Evolutionary conservation across 2,888 invertebrate genomes (phyloP).

Genomic region (Hofmannophila pseudospretella): DNA sequence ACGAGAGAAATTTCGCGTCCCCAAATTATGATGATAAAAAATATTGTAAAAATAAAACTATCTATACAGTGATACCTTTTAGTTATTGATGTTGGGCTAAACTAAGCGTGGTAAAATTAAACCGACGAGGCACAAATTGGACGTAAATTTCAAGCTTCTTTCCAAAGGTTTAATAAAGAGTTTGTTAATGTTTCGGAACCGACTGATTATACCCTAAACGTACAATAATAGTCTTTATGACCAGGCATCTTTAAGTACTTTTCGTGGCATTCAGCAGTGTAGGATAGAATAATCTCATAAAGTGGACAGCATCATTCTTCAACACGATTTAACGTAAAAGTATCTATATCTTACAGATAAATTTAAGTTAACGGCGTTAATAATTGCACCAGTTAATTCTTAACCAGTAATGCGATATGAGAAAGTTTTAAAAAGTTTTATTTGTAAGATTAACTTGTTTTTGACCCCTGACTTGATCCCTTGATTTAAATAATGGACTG

Average conservation of each 20-base stretch:
- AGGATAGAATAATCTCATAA: conserved; percentile 22
- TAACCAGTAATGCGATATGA: conserved; percentile 1
- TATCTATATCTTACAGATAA: conserved; percentile 38
- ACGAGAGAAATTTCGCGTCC: too few species aligned
- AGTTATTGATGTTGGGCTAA: too few species aligned
- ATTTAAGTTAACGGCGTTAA: conserved; percentile 30
- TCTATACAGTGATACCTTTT: too few species aligned
- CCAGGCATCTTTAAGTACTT: conserved; percentile 11
- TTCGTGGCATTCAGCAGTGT: conserved; percentile 10
- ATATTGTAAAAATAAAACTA: too few species aligned
- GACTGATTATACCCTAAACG: conserved; percentile 16
- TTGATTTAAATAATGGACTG: conserved; percentile 4
- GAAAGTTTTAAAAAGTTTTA: conserved; percentile 4
- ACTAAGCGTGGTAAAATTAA: too few species aligned
- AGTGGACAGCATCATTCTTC: conserved; percentile 35
- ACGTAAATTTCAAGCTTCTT: conserved; percentile 24
- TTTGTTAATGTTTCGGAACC: conserved; percentile 19
- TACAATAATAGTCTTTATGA: conserved; percentile 18
- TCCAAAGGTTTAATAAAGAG: conserved; percentile 25
- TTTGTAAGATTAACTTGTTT: conserved; percentile 34
- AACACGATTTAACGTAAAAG: conserved; percentile 43
- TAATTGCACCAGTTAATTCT: conserved; percentile 28
- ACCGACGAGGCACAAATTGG: conserved; percentile 32
- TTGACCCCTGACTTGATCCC: conserved; percentile 21
- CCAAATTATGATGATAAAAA: too few species aligned